These are phyloP conservation scores for Andrena trimmerana DNA, from an alignment of 2,888 invertebrate species.

Conservation along the genomic window DNA sequence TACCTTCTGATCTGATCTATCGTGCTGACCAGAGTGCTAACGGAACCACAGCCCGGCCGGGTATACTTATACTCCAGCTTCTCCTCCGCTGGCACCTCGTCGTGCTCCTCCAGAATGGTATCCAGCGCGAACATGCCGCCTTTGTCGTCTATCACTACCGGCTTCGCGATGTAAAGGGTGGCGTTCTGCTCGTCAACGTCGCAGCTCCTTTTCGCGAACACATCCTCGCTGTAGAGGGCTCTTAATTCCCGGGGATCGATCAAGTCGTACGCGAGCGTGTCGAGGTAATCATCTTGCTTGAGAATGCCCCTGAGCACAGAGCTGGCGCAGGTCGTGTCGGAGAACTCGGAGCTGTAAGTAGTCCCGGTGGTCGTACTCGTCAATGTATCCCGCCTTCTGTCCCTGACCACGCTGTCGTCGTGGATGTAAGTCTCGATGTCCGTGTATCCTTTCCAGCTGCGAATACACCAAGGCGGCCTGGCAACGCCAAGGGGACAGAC, in stretches of 20 bases:
- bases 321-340: constrained; percentile 76
- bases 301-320: constrained; percentile 67
- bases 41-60: constrained; percentile 80
- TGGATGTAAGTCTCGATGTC: constrained; percentile 89
- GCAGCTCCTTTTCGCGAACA: constrained; percentile 32
- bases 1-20: constrained; percentile 88
- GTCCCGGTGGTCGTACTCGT: constrained; percentile 86
- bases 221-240: constrained; percentile 29
- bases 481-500: constrained; percentile 89
- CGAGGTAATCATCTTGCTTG: constrained; percentile 86
- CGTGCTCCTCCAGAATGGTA: constrained; percentile 86
- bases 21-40: constrained; percentile 88
- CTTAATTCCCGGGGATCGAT: constrained; percentile 77
- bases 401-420: constrained; percentile 88
- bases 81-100: constrained; percentile 80
- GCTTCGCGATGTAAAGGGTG: constrained; percentile 86
- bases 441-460: constrained; percentile 89
- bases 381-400: constrained; percentile 85
- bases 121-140: constrained; percentile 86
- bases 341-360: constrained; percentile 87
- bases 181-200: constrained; percentile 74
- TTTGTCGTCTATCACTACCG: constrained; percentile 86
- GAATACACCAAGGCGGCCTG: constrained; percentile 88
- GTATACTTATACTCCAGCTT: constrained; percentile 79
- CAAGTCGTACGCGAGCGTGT: constrained; percentile 86